These are phyloP conservation scores for Sebastes vulpes DNA, from an alignment of 2,797 vertebrate species.

Conservation along the genomic window DNA sequence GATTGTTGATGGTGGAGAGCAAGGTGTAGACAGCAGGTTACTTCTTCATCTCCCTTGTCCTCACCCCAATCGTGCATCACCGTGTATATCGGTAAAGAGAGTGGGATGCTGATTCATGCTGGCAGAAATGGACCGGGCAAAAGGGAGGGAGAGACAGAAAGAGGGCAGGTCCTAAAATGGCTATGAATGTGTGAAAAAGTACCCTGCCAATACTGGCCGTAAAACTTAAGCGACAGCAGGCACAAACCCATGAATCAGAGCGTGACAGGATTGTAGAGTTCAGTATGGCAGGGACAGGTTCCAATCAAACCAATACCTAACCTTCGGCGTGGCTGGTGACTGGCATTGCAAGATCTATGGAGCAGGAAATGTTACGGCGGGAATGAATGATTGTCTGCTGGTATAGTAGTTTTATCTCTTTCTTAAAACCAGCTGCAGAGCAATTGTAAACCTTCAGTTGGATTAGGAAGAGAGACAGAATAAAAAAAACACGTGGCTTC, in stretches of 20 bases:
- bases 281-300: constrained; percentile 47
- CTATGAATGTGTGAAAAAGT: constrained; percentile 76
- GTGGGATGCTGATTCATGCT: constrained; percentile 73
- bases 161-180: constrained; percentile 52
- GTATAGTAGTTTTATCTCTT: constrained; percentile 9
- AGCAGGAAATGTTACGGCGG: constrained; percentile 2
- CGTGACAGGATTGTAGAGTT: constrained; percentile 64
- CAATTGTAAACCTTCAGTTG: constrained; percentile 1
- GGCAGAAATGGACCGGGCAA: constrained; percentile 60
- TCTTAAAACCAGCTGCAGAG: constrained; percentile 19
- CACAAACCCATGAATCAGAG: constrained; percentile 79
- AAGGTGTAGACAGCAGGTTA: constrained; percentile 55
- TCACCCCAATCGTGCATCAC: constrained; percentile 54
- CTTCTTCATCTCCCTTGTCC: constrained; percentile 61
- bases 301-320: constrained; percentile 62
- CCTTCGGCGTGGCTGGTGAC: constrained; percentile 31
- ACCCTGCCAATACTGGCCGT: constrained; percentile 70
- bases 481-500: not conserved
- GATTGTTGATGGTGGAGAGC: constrained; percentile 26
- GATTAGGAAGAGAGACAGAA: constrained; percentile 4
- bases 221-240: constrained; percentile 76
- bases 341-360: constrained; percentile 28
- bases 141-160: constrained; percentile 47
- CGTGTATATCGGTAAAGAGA: constrained; percentile 30
- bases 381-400: constrained; percentile 21